Evolutionary conservation across 2,797 vertebrate genomes (phyloP), one percentile per base, ranked within the genome.

Genomic region (Danio jaintianensis): DNA sequence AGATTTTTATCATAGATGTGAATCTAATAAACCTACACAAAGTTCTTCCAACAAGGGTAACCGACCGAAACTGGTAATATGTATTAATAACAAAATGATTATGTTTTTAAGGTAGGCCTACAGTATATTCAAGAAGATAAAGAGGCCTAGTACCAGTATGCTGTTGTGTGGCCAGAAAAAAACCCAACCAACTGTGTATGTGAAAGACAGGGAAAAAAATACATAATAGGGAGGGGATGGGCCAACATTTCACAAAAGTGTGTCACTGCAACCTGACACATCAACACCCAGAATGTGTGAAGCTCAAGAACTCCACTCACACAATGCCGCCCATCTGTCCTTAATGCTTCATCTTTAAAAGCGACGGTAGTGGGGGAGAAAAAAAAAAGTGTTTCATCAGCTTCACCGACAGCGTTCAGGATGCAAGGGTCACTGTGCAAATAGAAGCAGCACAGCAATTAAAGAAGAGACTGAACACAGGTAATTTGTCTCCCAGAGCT

Each of bases 381-480:
- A 61, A n/a, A 40, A 22, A 20, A 29, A 29, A 29, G 66, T 9
- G 67, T 79, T 79, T 71, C 56, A 79, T 71, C 47, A 75, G 50
- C 36, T 55, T 48, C 68, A 18, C 52, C 59, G 36, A 79, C 75
- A 79, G 40, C 56, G 43, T 63, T 71, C 20, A 42, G 66, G 55
- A 72, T 45, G 13, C 36, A 61, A 79, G 56, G 58, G 78, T 72
- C 68, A 64, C 18, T 22, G 15, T 79, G 68, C 58, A 72, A 81
- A 76, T 59, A 63, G 56, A 69, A 69, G 52, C 56, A 53, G 43
- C n/a, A 18, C 16, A 62, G 66, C 72, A 75, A 69, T 67, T 81
- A 55, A 75, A 67, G 61, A 9, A 43, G 36, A 62, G 45, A 50
- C 40, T 20, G 64, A 78, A 78, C 66, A 58, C 0, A 1, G 36